phyloP scores from a whole-genome alignment of 2,888 invertebrate genomes.

The Xanthia icteritia region DNA sequence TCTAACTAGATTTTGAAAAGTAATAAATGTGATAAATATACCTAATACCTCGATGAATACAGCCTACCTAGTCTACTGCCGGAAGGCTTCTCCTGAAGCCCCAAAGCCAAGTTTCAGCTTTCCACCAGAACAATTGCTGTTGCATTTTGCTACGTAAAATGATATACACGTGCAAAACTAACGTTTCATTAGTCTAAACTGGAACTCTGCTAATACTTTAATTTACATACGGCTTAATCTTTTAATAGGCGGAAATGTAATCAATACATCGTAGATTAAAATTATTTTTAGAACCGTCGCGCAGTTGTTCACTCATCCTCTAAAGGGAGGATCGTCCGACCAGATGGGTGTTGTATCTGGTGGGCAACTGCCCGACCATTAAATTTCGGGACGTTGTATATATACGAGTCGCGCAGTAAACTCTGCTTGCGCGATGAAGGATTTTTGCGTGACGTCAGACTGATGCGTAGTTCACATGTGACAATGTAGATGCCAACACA shows the following conservation, averaged over 20 bases:
- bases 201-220: background rate
- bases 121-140: background rate
- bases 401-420: too few relatives aligned
- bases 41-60: background rate
- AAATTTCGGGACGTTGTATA: too few relatives aligned
- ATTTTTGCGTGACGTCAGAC: too few relatives aligned
- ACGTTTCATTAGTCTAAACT: background rate
- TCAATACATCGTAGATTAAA: background rate
- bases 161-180: background rate
- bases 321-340: too few relatives aligned
- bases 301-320: too few relatives aligned
- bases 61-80: background rate
- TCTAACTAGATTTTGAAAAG: background rate
- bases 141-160: background rate
- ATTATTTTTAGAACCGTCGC: background rate
- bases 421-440: too few relatives aligned
- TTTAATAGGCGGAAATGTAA: background rate
- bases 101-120: background rate
- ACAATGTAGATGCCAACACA: too few relatives aligned
- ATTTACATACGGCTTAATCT: background rate
- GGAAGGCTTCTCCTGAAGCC: background rate
- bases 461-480: too few relatives aligned
- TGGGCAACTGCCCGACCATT: too few relatives aligned
- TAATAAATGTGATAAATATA: background rate
- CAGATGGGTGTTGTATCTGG: too few relatives aligned